Conservation (phyloP, 2,797 vertebrate species). For the Paramormyrops hopkinsi region DNA sequence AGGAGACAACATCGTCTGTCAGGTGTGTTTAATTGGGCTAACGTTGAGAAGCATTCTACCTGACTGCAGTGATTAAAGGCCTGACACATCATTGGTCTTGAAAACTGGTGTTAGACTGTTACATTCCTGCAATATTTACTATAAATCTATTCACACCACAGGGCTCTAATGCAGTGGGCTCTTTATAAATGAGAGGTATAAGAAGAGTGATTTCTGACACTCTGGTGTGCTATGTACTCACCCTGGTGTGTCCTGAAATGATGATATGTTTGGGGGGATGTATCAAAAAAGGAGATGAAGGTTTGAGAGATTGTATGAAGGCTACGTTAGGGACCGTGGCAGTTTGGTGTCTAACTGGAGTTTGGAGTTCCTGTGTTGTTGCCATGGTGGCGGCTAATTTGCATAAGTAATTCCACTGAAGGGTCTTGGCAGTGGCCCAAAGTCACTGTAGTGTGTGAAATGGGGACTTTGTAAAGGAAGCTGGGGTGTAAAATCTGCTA, state of each 20-base stretch:
- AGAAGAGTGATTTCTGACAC: background rate
- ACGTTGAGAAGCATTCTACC: background rate
- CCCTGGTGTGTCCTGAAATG: background rate
- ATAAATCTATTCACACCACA: background rate
- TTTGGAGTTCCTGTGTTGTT: background rate
- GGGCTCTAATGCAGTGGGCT: background rate
- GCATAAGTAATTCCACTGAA: constrained; percentile 9
- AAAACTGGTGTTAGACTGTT: background rate
- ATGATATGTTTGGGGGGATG: background rate
- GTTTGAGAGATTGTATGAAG: background rate
- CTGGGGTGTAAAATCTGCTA: background rate
- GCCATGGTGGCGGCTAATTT: constrained; percentile 10
- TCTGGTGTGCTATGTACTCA: background rate
- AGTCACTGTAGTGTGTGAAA: constrained; percentile 7
- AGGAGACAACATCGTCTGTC: background rate
- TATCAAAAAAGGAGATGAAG: background rate
- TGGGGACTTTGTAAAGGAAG: background rate
- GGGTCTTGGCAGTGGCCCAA: background rate
- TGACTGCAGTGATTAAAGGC: background rate
- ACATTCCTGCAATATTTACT: background rate
- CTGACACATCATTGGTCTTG: background rate
- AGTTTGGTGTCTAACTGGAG: background rate
- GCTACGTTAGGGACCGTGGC: background rate
- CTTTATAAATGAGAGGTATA: background rate
- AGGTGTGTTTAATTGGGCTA: background rate